Percentiles rank a stretch among this genome's conserved stretches.
These are phyloP conservation scores for Myocastor coypus DNA, from an alignment of 2,113 vertebrate species.

Conservation along the genomic window DNA sequence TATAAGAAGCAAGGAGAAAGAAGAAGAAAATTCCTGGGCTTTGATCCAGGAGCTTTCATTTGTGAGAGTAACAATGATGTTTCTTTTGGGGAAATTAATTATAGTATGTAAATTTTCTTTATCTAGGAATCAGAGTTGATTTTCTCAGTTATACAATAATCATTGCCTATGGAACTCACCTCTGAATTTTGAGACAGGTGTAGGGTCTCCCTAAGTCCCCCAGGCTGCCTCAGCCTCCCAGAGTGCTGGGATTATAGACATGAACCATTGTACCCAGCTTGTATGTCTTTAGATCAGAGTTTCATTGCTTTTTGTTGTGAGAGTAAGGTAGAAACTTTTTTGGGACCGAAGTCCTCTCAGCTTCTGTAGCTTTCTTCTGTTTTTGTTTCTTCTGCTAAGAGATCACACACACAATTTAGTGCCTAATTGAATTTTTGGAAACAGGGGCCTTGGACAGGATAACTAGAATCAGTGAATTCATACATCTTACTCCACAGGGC, in stretches of 20 bases:
- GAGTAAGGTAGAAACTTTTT: conserved; percentile 9
- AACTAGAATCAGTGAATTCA: background rate
- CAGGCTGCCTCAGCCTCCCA: background rate
- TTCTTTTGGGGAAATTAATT: background rate
- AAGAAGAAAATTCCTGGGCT: background rate
- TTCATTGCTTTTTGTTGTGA: background rate
- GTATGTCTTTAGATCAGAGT: background rate
- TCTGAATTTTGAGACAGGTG: background rate
- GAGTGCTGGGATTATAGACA: background rate
- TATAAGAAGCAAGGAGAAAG: background rate
- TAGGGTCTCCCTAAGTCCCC: background rate
- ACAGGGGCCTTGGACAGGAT: background rate
- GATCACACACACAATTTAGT: background rate
- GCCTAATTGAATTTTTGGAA: background rate
- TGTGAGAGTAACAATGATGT: background rate
- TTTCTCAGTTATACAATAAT: background rate
- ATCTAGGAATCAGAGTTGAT: background rate
- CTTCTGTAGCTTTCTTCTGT: background rate
- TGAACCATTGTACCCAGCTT: background rate
- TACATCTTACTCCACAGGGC: rapidly evolving
- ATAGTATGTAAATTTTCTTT: background rate
- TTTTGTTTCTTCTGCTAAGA: background rate
- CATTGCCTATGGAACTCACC: background rate
- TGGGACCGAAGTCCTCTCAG: background rate
- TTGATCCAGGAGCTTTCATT: background rate